phyloP scores from a whole-genome alignment of 2,113 vertebrate genomes.

The Conger conger region DNA sequence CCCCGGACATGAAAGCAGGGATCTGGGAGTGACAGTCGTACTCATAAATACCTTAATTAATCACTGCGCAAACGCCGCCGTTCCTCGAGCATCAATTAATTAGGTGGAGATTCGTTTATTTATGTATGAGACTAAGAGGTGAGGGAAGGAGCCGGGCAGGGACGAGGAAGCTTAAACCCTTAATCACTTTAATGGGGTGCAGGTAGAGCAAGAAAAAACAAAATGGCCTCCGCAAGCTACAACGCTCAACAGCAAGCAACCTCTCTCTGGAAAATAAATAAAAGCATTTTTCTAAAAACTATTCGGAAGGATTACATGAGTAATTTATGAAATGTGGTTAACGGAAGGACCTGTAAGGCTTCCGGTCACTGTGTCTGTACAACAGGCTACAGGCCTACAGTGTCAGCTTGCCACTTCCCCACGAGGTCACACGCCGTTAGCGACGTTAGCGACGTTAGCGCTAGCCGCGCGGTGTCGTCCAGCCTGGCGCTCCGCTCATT shows the following conservation, averaged over 20 bases:
- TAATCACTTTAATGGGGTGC: background rate
- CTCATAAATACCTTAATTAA: conserved; percentile 9
- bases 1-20: background rate
- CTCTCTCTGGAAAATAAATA: background rate
- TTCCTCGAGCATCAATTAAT: conserved; percentile 31
- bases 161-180: background rate
- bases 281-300: background rate
- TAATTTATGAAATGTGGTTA: conserved; percentile 20
- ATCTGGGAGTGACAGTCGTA: background rate
- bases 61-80: background rate
- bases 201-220: background rate
- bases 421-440: background rate
- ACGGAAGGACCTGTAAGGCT: conserved; percentile 18
- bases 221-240: background rate
- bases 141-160: background rate
- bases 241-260: background rate
- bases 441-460: background rate
- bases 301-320: conserved; percentile 10
- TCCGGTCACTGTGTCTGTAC: conserved; percentile 16
- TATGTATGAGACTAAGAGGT: conserved; percentile 16
- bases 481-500: background rate
- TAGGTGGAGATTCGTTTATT: background rate
- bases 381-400: background rate
- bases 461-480: background rate
- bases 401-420: background rate